These are phyloP conservation scores for Eremobia ochroleuca DNA, from an alignment of 2,888 invertebrate species.

Conservation along the genomic window DNA sequence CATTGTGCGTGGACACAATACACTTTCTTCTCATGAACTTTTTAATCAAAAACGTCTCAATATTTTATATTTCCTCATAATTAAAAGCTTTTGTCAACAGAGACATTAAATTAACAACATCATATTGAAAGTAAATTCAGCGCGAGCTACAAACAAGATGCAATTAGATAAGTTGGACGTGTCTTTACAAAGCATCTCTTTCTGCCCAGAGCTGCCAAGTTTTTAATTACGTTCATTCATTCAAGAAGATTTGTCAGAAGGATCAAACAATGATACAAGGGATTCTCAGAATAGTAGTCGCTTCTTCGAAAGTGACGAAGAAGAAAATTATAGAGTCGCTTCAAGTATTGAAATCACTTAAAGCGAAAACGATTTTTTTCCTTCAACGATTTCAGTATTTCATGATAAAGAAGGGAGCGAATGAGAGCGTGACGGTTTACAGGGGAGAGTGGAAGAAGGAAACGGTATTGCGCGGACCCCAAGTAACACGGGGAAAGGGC, in stretches of 20 bases:
- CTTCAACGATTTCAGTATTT: too few species aligned
- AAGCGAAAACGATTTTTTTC: too few species aligned
- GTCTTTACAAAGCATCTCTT: slow-evolving; percentile 57
- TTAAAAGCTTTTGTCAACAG: slow-evolving; percentile 18
- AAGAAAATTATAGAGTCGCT: too few species aligned
- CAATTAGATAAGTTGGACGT: slow-evolving; percentile 65
- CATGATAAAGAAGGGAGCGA: background rate
- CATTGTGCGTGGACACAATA: too few species aligned
- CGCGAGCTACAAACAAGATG: slow-evolving; percentile 13
- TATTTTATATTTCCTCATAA: background rate
- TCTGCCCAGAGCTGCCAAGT: slow-evolving; percentile 51
- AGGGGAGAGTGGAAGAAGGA: background rate
- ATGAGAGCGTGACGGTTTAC: background rate
- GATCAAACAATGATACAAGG: background rate
- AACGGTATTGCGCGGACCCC: background rate
- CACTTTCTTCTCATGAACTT: background rate
- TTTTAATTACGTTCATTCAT: slow-evolving; percentile 68
- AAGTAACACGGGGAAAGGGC: background rate
- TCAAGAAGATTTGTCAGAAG: slow-evolving; percentile 26
- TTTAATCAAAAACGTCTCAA: background rate
- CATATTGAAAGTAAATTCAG: slow-evolving; percentile 55
- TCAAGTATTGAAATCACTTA: too few species aligned
- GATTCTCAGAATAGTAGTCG: too few species aligned
- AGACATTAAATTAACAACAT: slow-evolving; percentile 15
- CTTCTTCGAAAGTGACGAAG: too few species aligned